Conservation (phyloP, 2,797 vertebrate genomes). For the Pseudopleuronectes americanus region DNA sequence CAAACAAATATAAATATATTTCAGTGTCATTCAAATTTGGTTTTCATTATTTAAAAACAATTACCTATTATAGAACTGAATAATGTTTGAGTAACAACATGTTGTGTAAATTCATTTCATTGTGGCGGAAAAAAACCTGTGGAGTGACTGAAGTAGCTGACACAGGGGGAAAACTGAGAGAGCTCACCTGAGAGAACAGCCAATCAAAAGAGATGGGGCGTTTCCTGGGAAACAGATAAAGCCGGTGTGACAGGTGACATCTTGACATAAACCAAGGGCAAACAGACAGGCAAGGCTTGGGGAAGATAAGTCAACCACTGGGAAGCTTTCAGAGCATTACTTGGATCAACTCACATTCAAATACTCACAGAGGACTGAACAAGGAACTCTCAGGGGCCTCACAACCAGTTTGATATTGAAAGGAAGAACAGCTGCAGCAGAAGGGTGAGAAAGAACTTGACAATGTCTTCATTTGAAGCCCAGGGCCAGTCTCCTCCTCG, state of each 20-base stretch:
- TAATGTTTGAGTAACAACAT: constrained; percentile 34
- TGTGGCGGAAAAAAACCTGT: constrained; percentile 63
- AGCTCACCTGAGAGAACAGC: constrained; percentile 73
- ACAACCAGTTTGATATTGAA: constrained; percentile 11
- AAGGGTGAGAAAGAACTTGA: constrained; percentile 54
- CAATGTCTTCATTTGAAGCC: constrained; percentile 94
- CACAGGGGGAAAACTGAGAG: constrained; percentile 54
- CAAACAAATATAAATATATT: neutral
- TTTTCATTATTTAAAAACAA: constrained; percentile 11
- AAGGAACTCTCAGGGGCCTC: constrained; percentile 2
- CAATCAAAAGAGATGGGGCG: constrained; percentile 80
- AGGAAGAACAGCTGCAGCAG: constrained; percentile 27
- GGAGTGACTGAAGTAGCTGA: constrained; percentile 70
- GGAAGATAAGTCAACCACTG: constrained; percentile 34
- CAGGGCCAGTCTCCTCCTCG: constrained; percentile 91
- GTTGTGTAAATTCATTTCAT: constrained; percentile 71
- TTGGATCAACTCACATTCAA: constrained; percentile 17
- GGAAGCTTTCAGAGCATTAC: constrained; percentile 7
- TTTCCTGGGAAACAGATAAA: constrained; percentile 81
- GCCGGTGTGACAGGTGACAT: constrained; percentile 83
- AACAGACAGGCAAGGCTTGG: constrained; percentile 52
- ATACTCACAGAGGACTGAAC: constrained; percentile 31
- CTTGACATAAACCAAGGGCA: constrained; percentile 79
- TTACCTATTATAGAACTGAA: constrained; percentile 6
- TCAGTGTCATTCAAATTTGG: constrained; percentile 6